A percentile compares a stretch with the other conserved stretches of the same genome.
Evolutionary conservation across 2,797 vertebrate species (phyloP).

Genomic region (Muraenolepis orangiensis): DNA sequence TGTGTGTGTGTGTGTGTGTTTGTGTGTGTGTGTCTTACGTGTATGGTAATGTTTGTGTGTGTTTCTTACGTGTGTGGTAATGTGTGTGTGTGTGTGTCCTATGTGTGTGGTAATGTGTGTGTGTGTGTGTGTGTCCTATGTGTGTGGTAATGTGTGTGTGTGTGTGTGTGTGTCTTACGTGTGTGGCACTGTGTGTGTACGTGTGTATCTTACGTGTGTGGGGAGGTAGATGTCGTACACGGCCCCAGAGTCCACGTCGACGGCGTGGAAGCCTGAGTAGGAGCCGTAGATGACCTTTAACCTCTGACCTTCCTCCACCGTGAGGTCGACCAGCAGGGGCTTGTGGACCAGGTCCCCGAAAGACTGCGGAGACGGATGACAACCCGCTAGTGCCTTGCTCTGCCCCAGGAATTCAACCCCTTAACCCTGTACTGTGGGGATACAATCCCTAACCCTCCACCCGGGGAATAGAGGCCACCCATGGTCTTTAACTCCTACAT

Average conservation of each 20-base stretch:
- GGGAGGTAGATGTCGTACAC: conserved; percentile 91
- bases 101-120: neutral
- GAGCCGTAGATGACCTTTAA: conserved; percentile 91
- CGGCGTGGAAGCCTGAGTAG: conserved; percentile 85
- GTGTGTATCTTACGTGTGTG: conserved; percentile 75
- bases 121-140: conserved; percentile 12
- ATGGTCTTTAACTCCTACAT: neutral
- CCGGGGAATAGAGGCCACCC: neutral
- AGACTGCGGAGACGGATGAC: conserved; percentile 62
- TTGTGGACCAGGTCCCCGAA: conserved; percentile 88
- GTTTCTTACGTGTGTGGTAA: neutral
- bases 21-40: neutral
- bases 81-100: neutral
- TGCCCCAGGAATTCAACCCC: neutral
- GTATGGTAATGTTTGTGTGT: conserved; percentile 47
- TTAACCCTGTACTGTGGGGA: neutral
- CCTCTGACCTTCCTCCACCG: conserved; percentile 87
- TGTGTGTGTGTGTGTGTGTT: neutral
- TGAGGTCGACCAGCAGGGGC: conserved; percentile 86
- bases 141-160: conserved; percentile 3
- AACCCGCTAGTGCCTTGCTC: neutral
- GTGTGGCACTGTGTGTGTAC: neutral
- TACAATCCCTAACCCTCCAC: neutral
- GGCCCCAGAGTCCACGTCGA: conserved; percentile 87
- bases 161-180: neutral